A percentile compares a stretch with the other conserved stretches of the same genome.
phyloP scores from a whole-genome alignment of 2,888 invertebrate species.

The Yponomeuta evonymella region DNA sequence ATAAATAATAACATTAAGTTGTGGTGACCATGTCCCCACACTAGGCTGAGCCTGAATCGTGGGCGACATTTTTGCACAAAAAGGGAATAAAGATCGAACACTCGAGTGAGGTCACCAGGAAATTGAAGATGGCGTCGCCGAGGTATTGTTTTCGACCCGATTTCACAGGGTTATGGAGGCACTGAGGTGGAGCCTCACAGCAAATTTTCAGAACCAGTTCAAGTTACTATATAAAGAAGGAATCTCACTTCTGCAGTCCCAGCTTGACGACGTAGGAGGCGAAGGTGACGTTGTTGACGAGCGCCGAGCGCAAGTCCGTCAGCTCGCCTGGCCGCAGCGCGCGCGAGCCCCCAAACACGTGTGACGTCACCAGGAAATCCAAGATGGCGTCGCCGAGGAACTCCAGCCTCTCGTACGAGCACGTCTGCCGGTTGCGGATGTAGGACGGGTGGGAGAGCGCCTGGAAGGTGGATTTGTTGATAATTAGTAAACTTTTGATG shows the following conservation, averaged over 20 bases:
- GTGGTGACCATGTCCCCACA: too few species aligned
- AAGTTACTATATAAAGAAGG: slow-evolving; percentile 32
- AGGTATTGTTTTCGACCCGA: too few species aligned
- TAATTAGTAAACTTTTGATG: too few species aligned
- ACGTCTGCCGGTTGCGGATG: slow-evolving; percentile 86
- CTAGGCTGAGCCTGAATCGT: too few species aligned
- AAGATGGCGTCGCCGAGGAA: slow-evolving; percentile 94
- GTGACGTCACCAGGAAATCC: slow-evolving; percentile 91
- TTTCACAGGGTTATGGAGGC: too few species aligned
- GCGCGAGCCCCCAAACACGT: slow-evolving; percentile 87
- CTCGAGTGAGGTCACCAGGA: slow-evolving; percentile 82
- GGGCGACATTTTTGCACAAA: too few species aligned
- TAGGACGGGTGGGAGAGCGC: slow-evolving; percentile 96
- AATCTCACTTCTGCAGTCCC: slow-evolving; percentile 84
- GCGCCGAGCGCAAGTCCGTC: slow-evolving; percentile 94
- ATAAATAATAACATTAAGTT: too few species aligned
- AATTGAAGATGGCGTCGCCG: slow-evolving; percentile 77
- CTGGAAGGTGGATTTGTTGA: slow-evolving; percentile 42
- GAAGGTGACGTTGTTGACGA: slow-evolving; percentile 97
- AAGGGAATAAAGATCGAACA: slow-evolving; percentile 66
- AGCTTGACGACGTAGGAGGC: slow-evolving; percentile 91
- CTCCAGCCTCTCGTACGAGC: slow-evolving; percentile 93
- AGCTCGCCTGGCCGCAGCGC: slow-evolving; percentile 87
- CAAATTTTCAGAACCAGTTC: too few species aligned
- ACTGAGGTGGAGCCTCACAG: slow-evolving; percentile 31